Evolutionary conservation across 2,113 vertebrate genomes (phyloP).

Genomic region (Mesoclemmys tuberculata): DNA sequence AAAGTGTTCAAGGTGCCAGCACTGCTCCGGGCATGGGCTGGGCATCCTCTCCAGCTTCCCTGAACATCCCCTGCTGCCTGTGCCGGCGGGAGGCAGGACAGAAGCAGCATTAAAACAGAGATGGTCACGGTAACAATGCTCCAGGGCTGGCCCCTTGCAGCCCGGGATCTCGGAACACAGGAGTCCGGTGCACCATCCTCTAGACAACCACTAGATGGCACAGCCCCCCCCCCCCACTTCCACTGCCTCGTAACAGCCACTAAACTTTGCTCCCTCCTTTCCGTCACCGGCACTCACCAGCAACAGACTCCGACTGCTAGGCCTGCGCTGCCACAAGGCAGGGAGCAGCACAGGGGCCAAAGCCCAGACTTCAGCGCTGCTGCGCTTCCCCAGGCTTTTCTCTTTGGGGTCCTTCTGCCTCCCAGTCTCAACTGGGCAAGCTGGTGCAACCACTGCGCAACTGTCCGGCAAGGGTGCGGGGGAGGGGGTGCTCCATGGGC

Average conservation of each 20-base stretch:
- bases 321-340: not conserved
- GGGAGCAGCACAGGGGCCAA: not conserved
- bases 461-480: too few species aligned
- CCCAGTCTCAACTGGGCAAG: not conserved
- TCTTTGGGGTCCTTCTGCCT: not conserved
- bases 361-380: not conserved
- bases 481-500: not conserved
- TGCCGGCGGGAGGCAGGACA: not conserved
- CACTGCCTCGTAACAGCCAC: too few species aligned
- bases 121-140: not conserved
- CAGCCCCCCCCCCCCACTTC: not conserved
- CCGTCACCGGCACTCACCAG: not conserved
- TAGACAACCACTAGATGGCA: not conserved
- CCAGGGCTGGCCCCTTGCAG: not conserved
- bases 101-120: not conserved
- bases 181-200: not conserved
- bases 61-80: not conserved
- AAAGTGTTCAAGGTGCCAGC: conserved; percentile 64
- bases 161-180: not conserved
- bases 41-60: not conserved
- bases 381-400: not conserved
- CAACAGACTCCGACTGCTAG: not conserved
- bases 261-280: not conserved
- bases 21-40: not conserved
- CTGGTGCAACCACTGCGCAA: not conserved